Percentiles rank a stretch among this genome's conserved stretches.
Conservation (phyloP, 1,140 invertebrate genomes). For the Euschistus heros region DNA sequence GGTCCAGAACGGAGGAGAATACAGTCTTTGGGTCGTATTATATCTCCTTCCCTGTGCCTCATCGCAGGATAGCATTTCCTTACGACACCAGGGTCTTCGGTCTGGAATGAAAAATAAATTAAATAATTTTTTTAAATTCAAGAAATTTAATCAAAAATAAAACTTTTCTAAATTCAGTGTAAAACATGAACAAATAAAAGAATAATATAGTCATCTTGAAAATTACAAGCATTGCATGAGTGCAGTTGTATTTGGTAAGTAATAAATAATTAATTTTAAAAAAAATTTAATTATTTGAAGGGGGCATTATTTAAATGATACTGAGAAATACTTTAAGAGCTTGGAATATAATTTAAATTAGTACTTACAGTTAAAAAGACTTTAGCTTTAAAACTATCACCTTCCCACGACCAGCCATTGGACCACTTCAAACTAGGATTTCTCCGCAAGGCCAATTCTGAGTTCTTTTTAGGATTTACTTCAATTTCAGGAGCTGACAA, state of each 20-base stretch:
- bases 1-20: constrained; percentile 74
- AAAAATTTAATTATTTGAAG: no score
- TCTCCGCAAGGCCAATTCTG: background rate
- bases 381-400: constrained; percentile 67
- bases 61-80: constrained; percentile 82
- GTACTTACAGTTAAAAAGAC: constrained; percentile 78
- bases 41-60: constrained; percentile 71
- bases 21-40: constrained; percentile 76
- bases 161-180: no score
- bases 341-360: background rate
- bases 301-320: no score
- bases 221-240: no score
- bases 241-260: no score
- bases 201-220: no score
- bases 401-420: constrained; percentile 86
- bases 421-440: constrained; percentile 57
- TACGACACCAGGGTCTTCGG: constrained; percentile 59
- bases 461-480: no score
- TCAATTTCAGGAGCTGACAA: no score
- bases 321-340: no score
- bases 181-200: no score
- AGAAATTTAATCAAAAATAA: no score
- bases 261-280: no score
- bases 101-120: constrained; percentile 44
- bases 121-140: background rate